Percentiles rank a stretch among this genome's conserved stretches.
phyloP scores from a whole-genome alignment of 2,113 vertebrate species.

The Cyanoderma ruficeps region DNA sequence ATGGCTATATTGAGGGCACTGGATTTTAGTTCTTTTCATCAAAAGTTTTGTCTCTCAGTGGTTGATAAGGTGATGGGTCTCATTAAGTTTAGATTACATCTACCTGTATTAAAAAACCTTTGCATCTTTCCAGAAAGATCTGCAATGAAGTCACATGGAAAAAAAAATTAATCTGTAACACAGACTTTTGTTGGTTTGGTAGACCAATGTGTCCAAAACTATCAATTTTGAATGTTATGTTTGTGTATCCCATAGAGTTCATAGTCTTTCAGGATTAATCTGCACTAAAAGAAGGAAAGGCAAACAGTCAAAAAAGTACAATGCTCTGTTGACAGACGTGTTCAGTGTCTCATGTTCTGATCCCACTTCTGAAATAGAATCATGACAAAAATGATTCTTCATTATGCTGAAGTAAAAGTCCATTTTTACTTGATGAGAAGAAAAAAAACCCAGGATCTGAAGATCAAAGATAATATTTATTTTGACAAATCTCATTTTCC shows the following conservation, averaged over 20 bases:
- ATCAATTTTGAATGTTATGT: not conserved
- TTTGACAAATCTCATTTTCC: not conserved
- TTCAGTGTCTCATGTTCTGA: not conserved
- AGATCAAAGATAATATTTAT: accelerated
- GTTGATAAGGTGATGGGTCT: not conserved
- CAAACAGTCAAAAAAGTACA: not conserved
- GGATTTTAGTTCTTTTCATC: not conserved
- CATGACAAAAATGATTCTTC: not conserved
- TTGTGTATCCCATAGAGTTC: not conserved
- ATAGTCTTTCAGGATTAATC: not conserved
- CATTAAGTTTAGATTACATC: not conserved
- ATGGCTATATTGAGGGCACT: not conserved
- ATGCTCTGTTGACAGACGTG: not conserved
- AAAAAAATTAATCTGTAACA: not conserved
- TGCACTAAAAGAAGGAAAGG: not conserved
- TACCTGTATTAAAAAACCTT: not conserved
- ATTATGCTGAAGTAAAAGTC: not conserved
- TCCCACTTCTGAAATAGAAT: not conserved
- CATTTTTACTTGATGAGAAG: not conserved
- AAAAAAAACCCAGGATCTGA: not conserved
- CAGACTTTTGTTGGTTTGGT: not conserved
- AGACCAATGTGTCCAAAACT: not conserved
- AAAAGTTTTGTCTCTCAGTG: not conserved
- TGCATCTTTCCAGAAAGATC: not conserved
- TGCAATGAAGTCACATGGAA: not conserved